Percentiles rank a stretch among this genome's conserved stretches.
These are phyloP conservation scores for Noctua pronuba DNA, from an alignment of 2,888 invertebrate genomes.

Conservation along the genomic window DNA sequence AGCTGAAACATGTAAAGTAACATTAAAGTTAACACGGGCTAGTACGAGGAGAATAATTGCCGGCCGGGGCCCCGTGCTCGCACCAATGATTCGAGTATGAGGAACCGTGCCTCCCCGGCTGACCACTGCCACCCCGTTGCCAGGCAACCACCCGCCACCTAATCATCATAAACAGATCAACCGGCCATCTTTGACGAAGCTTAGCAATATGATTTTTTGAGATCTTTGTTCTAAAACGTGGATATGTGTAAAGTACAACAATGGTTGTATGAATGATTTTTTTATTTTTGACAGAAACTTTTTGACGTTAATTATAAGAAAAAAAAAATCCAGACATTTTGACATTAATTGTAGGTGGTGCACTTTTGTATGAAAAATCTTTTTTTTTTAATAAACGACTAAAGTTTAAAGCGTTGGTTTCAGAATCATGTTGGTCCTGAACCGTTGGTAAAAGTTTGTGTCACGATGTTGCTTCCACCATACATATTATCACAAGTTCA, in stretches of 20 bases:
- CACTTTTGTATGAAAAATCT: background rate
- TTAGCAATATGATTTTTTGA: constrained; percentile 61
- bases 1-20: constrained; percentile 78
- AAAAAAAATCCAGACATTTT: background rate
- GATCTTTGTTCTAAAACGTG: background rate
- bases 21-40: constrained; percentile 85
- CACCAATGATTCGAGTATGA: constrained; percentile 85
- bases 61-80: constrained; percentile 77
- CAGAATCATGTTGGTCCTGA: background rate
- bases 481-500: background rate
- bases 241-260: background rate
- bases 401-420: background rate
- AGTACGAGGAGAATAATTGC: constrained; percentile 87
- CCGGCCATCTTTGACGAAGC: constrained; percentile 81
- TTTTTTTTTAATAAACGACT: background rate
- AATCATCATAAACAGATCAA: constrained; percentile 89
- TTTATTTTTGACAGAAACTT: background rate
- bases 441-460: background rate
- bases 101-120: constrained; percentile 81
- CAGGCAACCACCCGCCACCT: constrained; percentile 86
- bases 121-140: constrained; percentile 88
- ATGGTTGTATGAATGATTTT: background rate
- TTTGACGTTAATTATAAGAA: background rate
- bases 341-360: background rate
- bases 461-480: background rate